These are phyloP conservation scores for Sturnira hondurensis DNA, from an alignment of 2,113 vertebrate species.

Conservation along the genomic window DNA sequence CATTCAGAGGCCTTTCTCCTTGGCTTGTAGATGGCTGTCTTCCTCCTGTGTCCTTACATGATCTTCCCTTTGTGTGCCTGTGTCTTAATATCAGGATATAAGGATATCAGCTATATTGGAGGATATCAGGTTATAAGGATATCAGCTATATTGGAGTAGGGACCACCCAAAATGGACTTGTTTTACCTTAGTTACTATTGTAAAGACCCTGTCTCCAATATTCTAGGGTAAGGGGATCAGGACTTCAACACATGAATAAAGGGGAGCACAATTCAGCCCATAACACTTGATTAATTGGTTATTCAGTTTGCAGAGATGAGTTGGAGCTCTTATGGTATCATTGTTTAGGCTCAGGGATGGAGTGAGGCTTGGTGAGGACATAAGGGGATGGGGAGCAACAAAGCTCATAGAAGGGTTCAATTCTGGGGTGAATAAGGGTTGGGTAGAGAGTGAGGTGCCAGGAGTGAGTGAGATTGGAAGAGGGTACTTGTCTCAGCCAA, in stretches of 20 bases:
- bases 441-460: background rate
- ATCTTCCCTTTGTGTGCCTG: background rate
- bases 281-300: background rate
- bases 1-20: background rate
- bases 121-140: background rate
- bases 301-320: background rate
- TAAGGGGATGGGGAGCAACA: background rate
- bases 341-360: background rate
- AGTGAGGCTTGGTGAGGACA: background rate
- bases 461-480: background rate
- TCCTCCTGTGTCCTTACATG: background rate
- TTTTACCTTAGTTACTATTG: background rate
- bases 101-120: background rate
- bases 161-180: background rate
- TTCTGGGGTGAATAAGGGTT: background rate
- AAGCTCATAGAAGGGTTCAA: background rate
- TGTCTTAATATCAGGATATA: background rate
- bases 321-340: background rate
- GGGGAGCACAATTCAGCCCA: background rate
- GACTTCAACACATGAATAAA: background rate
- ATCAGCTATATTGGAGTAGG: background rate
- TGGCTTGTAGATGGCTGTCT: background rate
- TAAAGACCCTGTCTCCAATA: background rate
- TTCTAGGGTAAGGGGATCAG: background rate
- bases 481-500: background rate